A percentile compares a stretch with the other conserved stretches of the same genome.
phyloP scores from a whole-genome alignment of 2,113 vertebrate genomes.

The Plecotus auritus region DNA sequence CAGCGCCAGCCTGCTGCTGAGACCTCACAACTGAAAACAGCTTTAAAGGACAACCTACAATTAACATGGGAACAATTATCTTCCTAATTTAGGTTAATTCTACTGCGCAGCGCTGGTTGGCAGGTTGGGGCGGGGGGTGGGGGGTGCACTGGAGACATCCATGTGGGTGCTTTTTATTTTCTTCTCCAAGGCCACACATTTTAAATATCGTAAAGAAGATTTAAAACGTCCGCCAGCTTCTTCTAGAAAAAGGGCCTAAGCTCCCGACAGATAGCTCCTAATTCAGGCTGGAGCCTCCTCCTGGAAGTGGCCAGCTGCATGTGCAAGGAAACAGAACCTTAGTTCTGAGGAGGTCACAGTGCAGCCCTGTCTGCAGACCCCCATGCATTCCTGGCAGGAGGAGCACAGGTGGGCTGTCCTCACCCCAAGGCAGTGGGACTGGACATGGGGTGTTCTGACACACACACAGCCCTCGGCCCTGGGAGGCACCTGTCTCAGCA shows the following conservation, averaged over 20 bases:
- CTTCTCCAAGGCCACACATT: background rate
- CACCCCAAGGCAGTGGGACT: too few species aligned
- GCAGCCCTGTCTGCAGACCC: background rate
- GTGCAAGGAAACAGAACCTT: background rate
- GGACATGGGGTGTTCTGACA: rapidly evolving
- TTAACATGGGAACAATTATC: conserved; percentile 69
- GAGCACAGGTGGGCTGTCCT: background rate
- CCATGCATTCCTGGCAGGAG: too few species aligned
- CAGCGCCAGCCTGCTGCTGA: conserved; percentile 30
- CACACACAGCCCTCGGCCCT: background rate
- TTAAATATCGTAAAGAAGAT: background rate
- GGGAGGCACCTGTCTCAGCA: background rate
- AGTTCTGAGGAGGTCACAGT: background rate
- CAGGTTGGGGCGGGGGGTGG: background rate
- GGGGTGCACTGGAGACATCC: background rate
- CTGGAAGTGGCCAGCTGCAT: background rate
- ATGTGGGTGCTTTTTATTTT: background rate
- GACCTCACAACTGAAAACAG: conserved; percentile 59
- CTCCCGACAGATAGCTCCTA: background rate
- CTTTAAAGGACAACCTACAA: conserved; percentile 73
- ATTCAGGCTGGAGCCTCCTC: background rate
- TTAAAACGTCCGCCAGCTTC: background rate
- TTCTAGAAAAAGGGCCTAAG: background rate
- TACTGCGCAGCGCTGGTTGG: background rate
- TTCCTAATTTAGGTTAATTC: conserved; percentile 64